Conservation (phyloP, 2,888 invertebrate species). For the Hipparchia semele region DNA sequence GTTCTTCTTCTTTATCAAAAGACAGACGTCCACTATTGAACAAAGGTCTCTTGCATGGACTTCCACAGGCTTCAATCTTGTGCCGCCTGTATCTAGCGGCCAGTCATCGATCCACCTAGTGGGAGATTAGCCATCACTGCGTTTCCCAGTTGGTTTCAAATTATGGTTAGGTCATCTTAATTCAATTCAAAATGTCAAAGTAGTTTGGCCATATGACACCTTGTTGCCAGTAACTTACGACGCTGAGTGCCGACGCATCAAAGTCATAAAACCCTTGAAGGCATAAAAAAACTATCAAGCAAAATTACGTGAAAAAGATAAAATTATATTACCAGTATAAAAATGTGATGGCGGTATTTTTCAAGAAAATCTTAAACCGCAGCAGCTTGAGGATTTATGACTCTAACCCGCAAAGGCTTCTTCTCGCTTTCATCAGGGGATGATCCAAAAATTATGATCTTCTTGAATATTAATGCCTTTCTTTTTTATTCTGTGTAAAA, state of each 20-base stretch:
- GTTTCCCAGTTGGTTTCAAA: too few relatives aligned
- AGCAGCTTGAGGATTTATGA: constrained; percentile 39
- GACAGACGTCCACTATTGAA: too few relatives aligned
- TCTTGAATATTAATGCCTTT: not conserved
- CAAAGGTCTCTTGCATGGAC: too few relatives aligned
- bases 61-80: too few relatives aligned
- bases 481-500: too few relatives aligned
- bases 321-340: constrained; percentile 35
- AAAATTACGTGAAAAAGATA: constrained; percentile 32
- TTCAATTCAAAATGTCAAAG: not conserved
- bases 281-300: constrained; percentile 31
- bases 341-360: constrained; percentile 30
- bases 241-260: not conserved
- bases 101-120: too few relatives aligned
- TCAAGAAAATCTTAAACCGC: constrained; percentile 29
- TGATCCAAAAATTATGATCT: constrained; percentile 19
- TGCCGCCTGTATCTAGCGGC: too few relatives aligned
- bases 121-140: too few relatives aligned
- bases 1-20: too few relatives aligned
- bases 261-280: not conserved
- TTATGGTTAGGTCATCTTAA: too few relatives aligned
- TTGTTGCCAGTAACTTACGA: not conserved
- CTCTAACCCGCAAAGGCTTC: constrained; percentile 39
- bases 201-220: not conserved
- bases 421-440: constrained; percentile 33